Conservation (phyloP, 2,888 invertebrate genomes). For the Archips xylosteana region DNA sequence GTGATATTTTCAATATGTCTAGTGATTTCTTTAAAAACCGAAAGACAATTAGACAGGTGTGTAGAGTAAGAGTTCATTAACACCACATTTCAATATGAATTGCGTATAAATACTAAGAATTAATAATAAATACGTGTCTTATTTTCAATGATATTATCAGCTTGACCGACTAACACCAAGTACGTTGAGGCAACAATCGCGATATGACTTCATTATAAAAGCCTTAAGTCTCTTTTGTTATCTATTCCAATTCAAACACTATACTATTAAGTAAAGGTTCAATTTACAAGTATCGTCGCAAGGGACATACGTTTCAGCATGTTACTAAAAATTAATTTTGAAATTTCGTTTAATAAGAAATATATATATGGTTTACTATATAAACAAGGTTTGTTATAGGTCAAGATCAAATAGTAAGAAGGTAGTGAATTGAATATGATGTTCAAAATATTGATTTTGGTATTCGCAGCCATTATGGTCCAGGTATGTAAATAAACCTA, state of each 20-base stretch:
- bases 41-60: not conserved
- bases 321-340: not conserved
- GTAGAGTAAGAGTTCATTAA: not conserved
- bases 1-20: no score
- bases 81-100: not conserved
- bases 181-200: not conserved
- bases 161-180: constrained; percentile 1
- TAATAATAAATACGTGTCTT: constrained; percentile 18
- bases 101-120: not conserved
- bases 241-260: not conserved
- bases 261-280: not conserved
- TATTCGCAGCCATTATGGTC: not conserved
- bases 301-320: not conserved
- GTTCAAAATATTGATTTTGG: constrained; percentile 22
- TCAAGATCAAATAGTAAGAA: constrained; percentile 13
- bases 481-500: constrained; percentile 21
- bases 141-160: constrained; percentile 4
- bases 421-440: constrained; percentile 1
- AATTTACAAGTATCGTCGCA: not conserved
- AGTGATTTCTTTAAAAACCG: no score
- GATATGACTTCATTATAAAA: not conserved
- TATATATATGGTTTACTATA: constrained; percentile 11
- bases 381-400: constrained; percentile 28
- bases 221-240: not conserved
- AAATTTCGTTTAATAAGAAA: not conserved